Base-by-base conservation (phyloP, 2,113 vertebrate genomes). In the Malurus cyaneus region DNA sequence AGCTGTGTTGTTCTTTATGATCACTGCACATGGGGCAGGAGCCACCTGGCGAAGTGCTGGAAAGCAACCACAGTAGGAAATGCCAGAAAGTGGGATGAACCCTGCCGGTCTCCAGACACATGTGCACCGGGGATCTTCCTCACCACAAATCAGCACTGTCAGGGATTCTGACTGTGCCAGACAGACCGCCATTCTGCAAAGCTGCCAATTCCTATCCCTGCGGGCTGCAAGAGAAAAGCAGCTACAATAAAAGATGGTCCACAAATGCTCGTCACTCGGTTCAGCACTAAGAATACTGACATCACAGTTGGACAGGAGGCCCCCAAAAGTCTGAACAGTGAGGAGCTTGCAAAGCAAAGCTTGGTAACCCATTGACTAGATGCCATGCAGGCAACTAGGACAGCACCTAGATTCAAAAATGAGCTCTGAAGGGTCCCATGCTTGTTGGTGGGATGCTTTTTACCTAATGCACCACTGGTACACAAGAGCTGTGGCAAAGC, bases 301-400 rank as follows among this genome's bases (percentile, higher is more conserved):
- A 54, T 4, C 57, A 50, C 2, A 1, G 21, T 0, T 24, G 25
- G n/a, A 66, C 39, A 41, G 0, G 0, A 79, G 8, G 56, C 72
- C 5, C 5, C 7, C 9, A 47, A 19, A 52, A 70, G 15, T 46
- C 31, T 28, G 24, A 46, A 56, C 20, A 53, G 14, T 4, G 0
- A 74, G 2, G 6, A 49, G n/a, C 14, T 42, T 61, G 25, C 50
- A 85, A 81, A 81, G 36, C 32, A 44, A 44, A 47, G 15, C 19
- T 5, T 52, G 29, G 19, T 39, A 84, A 72, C 20, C n/a, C 15
- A 26, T 0, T 32, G 23, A 21, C 5, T 57, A 12, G 21, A 34
- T 39, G 42, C 25, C 42, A 70, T 12, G 14, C 19, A 57, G 18
- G 18, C n/a, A 90, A 49, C 17, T 28, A 73, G 15, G 19, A 12